phyloP scores from a whole-genome alignment of 2,888 invertebrate species.

The Camptogramma bilineatum region DNA sequence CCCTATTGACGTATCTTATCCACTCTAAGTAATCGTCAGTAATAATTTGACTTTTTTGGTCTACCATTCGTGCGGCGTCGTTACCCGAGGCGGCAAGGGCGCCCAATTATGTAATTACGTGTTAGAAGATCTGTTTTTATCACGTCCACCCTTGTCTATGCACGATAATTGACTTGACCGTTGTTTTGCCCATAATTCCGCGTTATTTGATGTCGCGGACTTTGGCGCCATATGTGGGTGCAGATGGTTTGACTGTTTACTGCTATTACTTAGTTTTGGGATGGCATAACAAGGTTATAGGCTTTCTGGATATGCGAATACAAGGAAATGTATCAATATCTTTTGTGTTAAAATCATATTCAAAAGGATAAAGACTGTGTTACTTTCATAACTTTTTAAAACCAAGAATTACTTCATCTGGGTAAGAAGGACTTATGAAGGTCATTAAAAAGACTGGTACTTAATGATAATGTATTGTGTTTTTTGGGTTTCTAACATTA shows the following conservation, averaged over 20 bases:
- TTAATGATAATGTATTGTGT: too few species aligned
- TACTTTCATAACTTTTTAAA: too few species aligned
- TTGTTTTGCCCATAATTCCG: conserved; percentile 78
- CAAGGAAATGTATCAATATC: too few species aligned
- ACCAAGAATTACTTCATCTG: too few species aligned
- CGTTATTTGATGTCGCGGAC: conserved; percentile 63
- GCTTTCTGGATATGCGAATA: neutral
- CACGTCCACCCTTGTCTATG: conserved; percentile 85
- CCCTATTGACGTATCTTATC: conserved; percentile 38
- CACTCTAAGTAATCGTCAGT: conserved; percentile 45
- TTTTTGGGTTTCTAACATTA: too few species aligned
- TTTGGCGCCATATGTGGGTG: conserved; percentile 36
- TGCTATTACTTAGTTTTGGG: conserved; percentile 3
- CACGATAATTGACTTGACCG: conserved; percentile 77
- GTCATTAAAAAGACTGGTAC: too few species aligned
- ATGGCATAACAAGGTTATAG: neutral
- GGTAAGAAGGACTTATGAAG: too few species aligned
- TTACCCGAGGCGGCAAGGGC: conserved; percentile 74
- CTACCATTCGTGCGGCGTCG: conserved; percentile 80
- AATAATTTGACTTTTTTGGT: conserved; percentile 72
- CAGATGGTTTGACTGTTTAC: conserved; percentile 17
- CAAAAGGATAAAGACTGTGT: too few species aligned
- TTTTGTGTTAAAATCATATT: too few species aligned
- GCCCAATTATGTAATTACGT: conserved; percentile 85
- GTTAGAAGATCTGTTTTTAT: conserved; percentile 85